phyloP scores from a whole-genome alignment of 2,888 invertebrate genomes.

The Octonoba sinensis region DNA sequence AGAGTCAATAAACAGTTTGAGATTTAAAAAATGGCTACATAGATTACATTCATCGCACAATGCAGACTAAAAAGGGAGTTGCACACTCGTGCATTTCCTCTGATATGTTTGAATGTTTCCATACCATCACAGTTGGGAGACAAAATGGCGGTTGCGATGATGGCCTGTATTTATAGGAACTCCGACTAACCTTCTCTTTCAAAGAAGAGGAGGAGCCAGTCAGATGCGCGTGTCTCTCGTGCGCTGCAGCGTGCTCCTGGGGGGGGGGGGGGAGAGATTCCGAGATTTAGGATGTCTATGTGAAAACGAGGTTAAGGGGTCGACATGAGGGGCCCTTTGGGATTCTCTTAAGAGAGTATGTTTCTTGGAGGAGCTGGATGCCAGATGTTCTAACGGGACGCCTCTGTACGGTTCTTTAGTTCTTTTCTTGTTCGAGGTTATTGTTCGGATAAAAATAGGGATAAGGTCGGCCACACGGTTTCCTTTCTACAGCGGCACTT shows the following conservation, averaged over 20 bases:
- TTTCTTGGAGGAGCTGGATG: slow-evolving; percentile 21
- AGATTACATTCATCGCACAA: too few species aligned
- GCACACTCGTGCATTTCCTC: too few species aligned
- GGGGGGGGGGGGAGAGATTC: slow-evolving; percentile 24
- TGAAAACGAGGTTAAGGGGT: slow-evolving; percentile 55
- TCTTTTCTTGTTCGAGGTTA: slow-evolving; percentile 22
- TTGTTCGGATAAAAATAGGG: slow-evolving; percentile 27
- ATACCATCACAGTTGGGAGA: too few species aligned
- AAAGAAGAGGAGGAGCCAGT: slow-evolving; percentile 35
- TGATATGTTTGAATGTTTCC: too few species aligned
- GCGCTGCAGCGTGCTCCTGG: slow-evolving; percentile 13
- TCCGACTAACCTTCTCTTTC: background rate
- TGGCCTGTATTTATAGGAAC: background rate
- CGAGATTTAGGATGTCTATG: slow-evolving; percentile 47
- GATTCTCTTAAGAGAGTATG: slow-evolving; percentile 25
- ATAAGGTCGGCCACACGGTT: too few species aligned
- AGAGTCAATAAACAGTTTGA: too few species aligned
- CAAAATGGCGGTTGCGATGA: background rate
- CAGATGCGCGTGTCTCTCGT: slow-evolving; percentile 39
- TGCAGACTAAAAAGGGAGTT: too few species aligned
- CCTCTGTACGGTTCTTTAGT: background rate
- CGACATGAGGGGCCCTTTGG: slow-evolving; percentile 41
- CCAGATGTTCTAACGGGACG: slow-evolving; percentile 35
- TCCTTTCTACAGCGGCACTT: too few species aligned
- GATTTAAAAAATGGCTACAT: too few species aligned